A percentile compares a stretch with the other conserved stretches of the same genome.
Conservation (phyloP, 2,113 vertebrate species). For the Mirza zaza region DNA sequence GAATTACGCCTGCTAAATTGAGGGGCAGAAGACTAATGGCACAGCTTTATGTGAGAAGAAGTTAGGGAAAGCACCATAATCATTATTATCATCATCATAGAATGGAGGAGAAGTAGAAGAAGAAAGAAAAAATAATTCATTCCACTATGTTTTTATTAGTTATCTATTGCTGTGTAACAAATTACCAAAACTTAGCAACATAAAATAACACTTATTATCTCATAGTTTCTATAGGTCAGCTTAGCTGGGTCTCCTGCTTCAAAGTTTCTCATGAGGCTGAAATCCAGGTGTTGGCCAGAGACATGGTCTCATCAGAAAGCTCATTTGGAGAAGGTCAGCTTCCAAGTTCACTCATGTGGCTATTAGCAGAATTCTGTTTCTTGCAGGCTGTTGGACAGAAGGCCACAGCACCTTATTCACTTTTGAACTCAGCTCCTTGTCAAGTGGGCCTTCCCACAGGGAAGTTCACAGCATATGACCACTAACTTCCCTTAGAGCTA, state of each 20-base stretch:
- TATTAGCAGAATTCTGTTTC: background rate
- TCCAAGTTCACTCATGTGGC: background rate
- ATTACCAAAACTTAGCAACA: background rate
- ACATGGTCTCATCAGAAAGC: background rate
- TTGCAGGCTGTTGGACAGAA: background rate
- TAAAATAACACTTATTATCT: background rate
- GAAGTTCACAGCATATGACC: background rate
- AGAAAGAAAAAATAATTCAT: background rate
- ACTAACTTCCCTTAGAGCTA: background rate
- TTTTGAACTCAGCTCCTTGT: background rate
- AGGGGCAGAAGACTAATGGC: background rate
- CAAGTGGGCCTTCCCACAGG: background rate
- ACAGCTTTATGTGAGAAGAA: background rate
- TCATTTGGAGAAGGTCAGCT: background rate
- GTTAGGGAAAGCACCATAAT: background rate
- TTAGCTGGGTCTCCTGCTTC: background rate
- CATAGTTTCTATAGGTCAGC: background rate
- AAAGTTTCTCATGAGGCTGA: background rate
- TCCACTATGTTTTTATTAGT: background rate
- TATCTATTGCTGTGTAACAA: background rate
- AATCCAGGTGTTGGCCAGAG: background rate
- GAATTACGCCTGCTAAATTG: background rate
- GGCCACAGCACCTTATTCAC: background rate
- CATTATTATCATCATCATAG: background rate
- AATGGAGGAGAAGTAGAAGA: background rate